Evolutionary conservation across 1,140 invertebrate genomes (phyloP), one percentile per base, ranked within the genome.

Genomic region (Theocolax elegans): DNA sequence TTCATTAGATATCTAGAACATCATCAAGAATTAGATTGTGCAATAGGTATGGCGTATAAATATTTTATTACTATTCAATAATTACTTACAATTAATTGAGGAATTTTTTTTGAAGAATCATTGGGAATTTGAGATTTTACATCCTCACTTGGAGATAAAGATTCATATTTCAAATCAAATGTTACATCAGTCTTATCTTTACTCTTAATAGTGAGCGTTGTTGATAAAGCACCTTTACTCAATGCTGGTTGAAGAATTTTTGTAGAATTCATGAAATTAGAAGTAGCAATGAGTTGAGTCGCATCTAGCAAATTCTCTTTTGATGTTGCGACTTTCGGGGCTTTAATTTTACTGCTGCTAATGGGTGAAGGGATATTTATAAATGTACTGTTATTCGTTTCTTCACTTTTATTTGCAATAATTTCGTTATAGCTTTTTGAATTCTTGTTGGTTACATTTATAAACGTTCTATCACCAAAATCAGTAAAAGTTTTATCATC

Each of bases 101-200:
- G 10, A 58, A 38, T 56, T 17, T 29, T 12, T 3, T 19, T 9
- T 12, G n/a, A 13, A 21, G 35, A 17, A 42, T 42, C 19, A 19
- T 62, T 40, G 6, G 23, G 65, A 65, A 44, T 46, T 27, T 71
- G 13, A 71, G 49, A 71, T 29, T 40, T 64, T n/a, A 13, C 29
- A 19, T 65, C 29, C 7, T 44, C 27, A 6, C 0, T 35, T 15
- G 13, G 35, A 48, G 42, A 29, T 12, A n/a, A 23, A 12, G 44
- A 13, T 17, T 10, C 31, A 2, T 48, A 62, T 23, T 64, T 54
- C 19, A 35, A 42, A 29, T 54, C 38, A 19, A 23, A 35, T 6
- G 42, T 49, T 58, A 64, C 23, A 58, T 64, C 67, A 56, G 60
- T 63, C 60, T 70, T 64, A 17, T 64, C 25, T 64, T 70, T 51